Evolutionary conservation across 2,888 invertebrate genomes (phyloP).

Genomic region (Thecocarcelia acutangulata): DNA sequence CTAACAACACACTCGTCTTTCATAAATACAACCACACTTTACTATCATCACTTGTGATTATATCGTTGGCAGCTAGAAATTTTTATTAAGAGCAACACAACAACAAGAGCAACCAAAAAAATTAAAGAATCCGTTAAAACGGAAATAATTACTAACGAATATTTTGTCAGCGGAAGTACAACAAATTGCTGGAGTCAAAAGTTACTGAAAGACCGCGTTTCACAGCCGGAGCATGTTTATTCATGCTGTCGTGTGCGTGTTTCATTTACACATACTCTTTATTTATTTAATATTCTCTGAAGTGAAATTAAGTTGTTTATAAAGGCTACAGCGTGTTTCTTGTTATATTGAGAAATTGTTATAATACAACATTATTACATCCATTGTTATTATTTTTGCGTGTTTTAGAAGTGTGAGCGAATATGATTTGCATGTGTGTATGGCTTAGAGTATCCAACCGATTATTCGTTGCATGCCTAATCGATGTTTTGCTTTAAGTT

Average conservation of each 20-base stretch:
- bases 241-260: neutral
- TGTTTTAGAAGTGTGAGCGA: neutral
- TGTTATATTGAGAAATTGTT: slow-evolving; percentile 53
- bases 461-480: too few relatives aligned
- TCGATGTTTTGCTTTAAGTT: too few relatives aligned
- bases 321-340: neutral
- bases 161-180: slow-evolving; percentile 63
- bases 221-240: slow-evolving; percentile 16
- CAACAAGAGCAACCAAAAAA: neutral
- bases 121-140: slow-evolving; percentile 37
- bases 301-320: slow-evolving; percentile 3
- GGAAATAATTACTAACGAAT: slow-evolving; percentile 67
- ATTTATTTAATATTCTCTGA: slow-evolving; percentile 47
- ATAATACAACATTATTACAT: slow-evolving; percentile 50
- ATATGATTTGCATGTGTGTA: too few relatives aligned
- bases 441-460: neutral
- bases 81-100: neutral
- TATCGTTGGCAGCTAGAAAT: neutral
- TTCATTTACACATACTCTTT: neutral
- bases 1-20: neutral
- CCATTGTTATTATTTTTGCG: slow-evolving; percentile 21
- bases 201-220: slow-evolving; percentile 42
- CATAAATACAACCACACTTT: neutral
- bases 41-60: neutral
- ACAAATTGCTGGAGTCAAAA: slow-evolving; percentile 64